Evolutionary conservation across 2,797 vertebrate species (phyloP).

Genomic region (Echiichthys vipera): DNA sequence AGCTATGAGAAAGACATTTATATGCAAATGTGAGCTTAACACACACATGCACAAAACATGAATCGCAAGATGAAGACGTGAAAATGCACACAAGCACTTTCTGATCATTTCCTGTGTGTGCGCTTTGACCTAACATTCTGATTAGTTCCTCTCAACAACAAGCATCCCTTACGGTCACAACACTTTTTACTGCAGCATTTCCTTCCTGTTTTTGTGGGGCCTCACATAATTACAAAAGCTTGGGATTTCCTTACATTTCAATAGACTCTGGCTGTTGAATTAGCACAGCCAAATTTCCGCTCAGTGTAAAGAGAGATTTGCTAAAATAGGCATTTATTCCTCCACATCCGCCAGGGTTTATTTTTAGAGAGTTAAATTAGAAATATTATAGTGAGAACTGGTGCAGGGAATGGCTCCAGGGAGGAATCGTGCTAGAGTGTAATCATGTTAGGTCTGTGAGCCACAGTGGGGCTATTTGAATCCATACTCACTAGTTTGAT

Average conservation of each 20-base stretch:
- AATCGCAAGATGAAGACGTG: conserved; percentile 6
- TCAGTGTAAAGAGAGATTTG: conserved; percentile 35
- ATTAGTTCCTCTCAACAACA: conserved; percentile 44
- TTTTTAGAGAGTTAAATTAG: conserved; percentile 76
- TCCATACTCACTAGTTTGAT: conserved; percentile 54
- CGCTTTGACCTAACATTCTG: conserved; percentile 35
- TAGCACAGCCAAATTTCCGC: conserved; percentile 65
- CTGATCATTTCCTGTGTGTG: conserved; percentile 16
- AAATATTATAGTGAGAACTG: conserved; percentile 61
- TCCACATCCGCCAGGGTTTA: conserved; percentile 66
- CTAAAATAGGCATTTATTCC: conserved; percentile 52
- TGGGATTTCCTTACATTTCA: conserved; percentile 49
- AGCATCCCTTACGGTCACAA: conserved; percentile 28
- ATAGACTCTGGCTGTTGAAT: conserved; percentile 65
- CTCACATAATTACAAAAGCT: conserved; percentile 47
- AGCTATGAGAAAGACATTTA: neutral
- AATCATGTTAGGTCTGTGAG: conserved; percentile 71
- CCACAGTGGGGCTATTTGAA: conserved; percentile 69
- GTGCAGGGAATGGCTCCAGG: conserved; percentile 58
- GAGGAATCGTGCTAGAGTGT: conserved; percentile 58
- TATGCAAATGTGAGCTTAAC: neutral
- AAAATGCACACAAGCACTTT: conserved; percentile 3
- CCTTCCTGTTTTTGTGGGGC: conserved; percentile 43
- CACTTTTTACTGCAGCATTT: conserved; percentile 39
- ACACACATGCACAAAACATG: conserved; percentile 21